phyloP scores from a whole-genome alignment of 1,140 invertebrate genomes.

The Oncopodura yosiiana region DNA sequence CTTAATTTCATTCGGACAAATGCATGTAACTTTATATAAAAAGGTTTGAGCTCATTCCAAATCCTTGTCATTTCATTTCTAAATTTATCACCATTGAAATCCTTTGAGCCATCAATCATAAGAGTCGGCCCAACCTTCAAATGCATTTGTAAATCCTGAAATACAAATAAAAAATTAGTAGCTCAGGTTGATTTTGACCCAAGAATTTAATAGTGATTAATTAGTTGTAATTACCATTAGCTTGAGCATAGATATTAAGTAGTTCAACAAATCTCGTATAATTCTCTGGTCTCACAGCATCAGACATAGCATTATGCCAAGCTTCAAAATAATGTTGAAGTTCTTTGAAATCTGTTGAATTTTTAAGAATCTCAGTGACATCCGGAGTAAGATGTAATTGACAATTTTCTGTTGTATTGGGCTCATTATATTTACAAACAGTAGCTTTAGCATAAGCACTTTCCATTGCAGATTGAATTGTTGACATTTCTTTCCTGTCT shows the following conservation, averaged over 20 bases:
- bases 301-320: too few species aligned
- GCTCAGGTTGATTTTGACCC: background rate
- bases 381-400: too few species aligned
- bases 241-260: background rate
- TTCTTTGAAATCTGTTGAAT: conserved; percentile 43
- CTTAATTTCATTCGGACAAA: conserved; percentile 67
- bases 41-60: conserved; percentile 63
- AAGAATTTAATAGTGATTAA: background rate
- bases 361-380: conserved; percentile 38
- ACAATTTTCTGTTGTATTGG: too few species aligned
- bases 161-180: background rate
- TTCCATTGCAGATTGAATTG: conserved; percentile 22
- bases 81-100: conserved; percentile 52
- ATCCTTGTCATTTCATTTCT: conserved; percentile 52
- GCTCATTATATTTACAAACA: conserved; percentile 27
- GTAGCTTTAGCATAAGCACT: conserved; percentile 18
- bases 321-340: conserved; percentile 51
- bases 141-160: background rate
- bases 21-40: conserved; percentile 75
- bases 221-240: too few species aligned
- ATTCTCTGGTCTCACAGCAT: background rate
- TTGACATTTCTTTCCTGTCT: conserved; percentile 3
- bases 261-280: background rate
- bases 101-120: conserved; percentile 39
- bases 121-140: background rate